Evolutionary conservation across 2,113 vertebrate genomes (phyloP).

Genomic region (Chauna torquata): DNA sequence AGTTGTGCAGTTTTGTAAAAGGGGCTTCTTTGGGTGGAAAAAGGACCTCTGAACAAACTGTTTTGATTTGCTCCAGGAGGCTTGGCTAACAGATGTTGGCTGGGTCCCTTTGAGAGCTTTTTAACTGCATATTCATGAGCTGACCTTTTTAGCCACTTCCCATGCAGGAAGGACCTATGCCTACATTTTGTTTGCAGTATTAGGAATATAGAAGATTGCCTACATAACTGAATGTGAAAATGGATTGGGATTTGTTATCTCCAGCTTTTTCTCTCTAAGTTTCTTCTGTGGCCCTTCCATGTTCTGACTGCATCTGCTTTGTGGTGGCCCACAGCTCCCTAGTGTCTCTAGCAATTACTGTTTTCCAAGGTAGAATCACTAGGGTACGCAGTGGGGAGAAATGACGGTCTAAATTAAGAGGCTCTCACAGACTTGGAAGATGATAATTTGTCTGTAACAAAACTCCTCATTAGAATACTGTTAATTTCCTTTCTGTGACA

Average conservation of each 20-base stretch:
- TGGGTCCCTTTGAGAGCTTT: background rate
- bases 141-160: slow-evolving; percentile 44
- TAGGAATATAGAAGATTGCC: background rate
- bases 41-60: background rate
- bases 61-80: background rate
- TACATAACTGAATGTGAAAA: background rate
- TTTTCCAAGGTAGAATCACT: slow-evolving; percentile 68
- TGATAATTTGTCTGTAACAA: slow-evolving; percentile 73
- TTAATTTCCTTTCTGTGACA: slow-evolving; percentile 72
- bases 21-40: background rate
- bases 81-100: slow-evolving; percentile 39
- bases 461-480: slow-evolving; percentile 75
- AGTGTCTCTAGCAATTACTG: slow-evolving; percentile 63
- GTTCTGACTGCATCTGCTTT: slow-evolving; percentile 42
- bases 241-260: background rate
- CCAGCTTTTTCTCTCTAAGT: background rate
- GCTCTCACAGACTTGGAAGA: slow-evolving; percentile 60
- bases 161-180: background rate
- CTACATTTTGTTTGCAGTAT: background rate
- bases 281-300: slow-evolving; percentile 10
- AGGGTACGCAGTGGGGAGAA: slow-evolving; percentile 54
- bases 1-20: background rate
- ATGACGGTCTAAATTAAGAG: slow-evolving; percentile 73
- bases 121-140: slow-evolving; percentile 39
- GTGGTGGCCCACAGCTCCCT: slow-evolving; percentile 44